phyloP scores from a whole-genome alignment of 2,888 invertebrate genomes.

The Automeris io region DNA sequence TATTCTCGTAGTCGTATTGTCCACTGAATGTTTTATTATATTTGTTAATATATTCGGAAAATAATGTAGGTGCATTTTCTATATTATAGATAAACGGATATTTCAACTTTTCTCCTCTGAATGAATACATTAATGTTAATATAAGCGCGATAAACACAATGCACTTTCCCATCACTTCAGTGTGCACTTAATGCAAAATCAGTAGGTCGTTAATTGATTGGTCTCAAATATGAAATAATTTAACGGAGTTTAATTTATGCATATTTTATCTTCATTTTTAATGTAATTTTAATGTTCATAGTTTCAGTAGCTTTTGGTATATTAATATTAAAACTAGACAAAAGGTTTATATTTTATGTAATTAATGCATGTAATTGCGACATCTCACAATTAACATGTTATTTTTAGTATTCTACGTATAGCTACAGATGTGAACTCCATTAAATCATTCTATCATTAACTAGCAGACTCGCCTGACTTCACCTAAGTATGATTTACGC shows the following conservation, averaged over 20 bases:
- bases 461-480: too few species aligned
- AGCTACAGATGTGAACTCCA: too few species aligned
- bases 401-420: too few species aligned
- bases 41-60: slow-evolving; percentile 23
- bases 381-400: too few species aligned
- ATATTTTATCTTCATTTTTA: too few species aligned
- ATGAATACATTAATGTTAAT: not conserved
- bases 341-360: too few species aligned
- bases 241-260: not conserved
- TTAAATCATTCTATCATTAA: too few species aligned
- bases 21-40: slow-evolving; percentile 30
- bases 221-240: not conserved
- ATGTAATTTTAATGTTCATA: too few species aligned
- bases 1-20: slow-evolving; percentile 31
- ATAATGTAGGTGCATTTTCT: slow-evolving; percentile 22
- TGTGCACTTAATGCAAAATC: not conserved
- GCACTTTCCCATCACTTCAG: not conserved
- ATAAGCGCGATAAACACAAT: not conserved
- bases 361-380: too few species aligned
- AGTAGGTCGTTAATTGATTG: not conserved
- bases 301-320: too few species aligned
- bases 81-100: slow-evolving; percentile 21
- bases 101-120: slow-evolving; percentile 8
- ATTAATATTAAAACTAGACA: too few species aligned
- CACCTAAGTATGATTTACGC: too few species aligned